Evolutionary conservation across 1,140 invertebrate species (phyloP).

Genomic region (Coenobita brevimanus): DNA sequence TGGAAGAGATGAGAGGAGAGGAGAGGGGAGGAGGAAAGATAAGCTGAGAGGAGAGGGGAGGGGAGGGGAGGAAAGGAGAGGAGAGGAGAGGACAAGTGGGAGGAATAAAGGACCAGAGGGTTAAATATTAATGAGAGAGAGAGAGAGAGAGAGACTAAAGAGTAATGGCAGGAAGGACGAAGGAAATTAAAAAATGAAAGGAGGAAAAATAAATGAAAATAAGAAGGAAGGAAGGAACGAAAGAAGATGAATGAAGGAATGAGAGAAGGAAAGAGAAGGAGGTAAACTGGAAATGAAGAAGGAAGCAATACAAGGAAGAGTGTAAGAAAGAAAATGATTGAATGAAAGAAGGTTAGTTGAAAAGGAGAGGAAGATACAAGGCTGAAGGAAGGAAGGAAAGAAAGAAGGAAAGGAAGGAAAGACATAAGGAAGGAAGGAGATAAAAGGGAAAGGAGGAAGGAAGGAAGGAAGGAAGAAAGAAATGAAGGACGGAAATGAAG

Average conservation of each 20-base stretch:
- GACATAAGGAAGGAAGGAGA: background rate
- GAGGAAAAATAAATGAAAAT: no score
- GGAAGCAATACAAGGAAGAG: no score
- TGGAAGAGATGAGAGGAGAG: background rate
- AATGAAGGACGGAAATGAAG: background rate
- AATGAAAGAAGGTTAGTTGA: no score
- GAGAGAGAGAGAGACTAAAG: background rate
- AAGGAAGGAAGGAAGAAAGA: background rate
- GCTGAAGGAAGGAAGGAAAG: background rate
- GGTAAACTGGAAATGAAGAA: no score
- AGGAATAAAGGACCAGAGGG: background rate
- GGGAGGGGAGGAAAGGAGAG: background rate
- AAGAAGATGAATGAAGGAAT: no score
- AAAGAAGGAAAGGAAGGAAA: background rate
- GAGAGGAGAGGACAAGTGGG: background rate
- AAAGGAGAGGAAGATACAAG: background rate
- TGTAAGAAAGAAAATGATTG: no score
- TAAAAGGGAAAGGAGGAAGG: background rate
- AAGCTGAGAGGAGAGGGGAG: background rate
- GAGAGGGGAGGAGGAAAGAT: background rate
- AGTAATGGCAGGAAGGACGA: background rate
- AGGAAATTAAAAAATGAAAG: no score
- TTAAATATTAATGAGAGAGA: background rate
- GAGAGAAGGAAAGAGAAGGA: no score
- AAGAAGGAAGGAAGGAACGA: no score